Evolutionary conservation across 2,797 vertebrate genomes (phyloP), one percentile per base, ranked within the genome.

Genomic region (Scarus forsteni): DNA sequence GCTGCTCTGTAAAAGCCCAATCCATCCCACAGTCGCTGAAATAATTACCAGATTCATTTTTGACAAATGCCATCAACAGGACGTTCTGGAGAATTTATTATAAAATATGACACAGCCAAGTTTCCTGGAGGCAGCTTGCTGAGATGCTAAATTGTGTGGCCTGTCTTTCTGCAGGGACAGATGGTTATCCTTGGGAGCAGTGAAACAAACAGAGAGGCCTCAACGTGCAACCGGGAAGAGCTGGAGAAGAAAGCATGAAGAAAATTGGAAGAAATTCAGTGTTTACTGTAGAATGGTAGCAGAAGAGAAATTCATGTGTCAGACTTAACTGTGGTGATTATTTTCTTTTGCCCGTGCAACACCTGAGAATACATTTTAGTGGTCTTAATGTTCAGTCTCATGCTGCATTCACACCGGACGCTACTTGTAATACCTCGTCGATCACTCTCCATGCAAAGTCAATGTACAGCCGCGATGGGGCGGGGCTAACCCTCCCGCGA

Each of bases 11-110:
- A 78, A 69, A 58, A 74, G 50, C 61, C 57, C 59, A 76, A 57
- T 73, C 40, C 60, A 75, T 73, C 59, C 68, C 16, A 48, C 75
- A 73, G 80, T 71, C 70, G 64, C 66, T 75, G 52, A 70, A 70
- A 85, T 80, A 81, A 82, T 86, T 77, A 81, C 70, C 57, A 72
- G 57, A 68, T 81, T 80, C 59, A 66, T 85, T 60, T 69, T 42
- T 45, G 19, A 63, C 46, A 45, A 79, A 73, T 13, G 45, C 50
- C 66, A 64, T 83, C 78, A 63, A 73, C 45, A 75, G 74, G 34
- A 46, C 49, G 73, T 75, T 66, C 58, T 58, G 53, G n/a, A 16
- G 44, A 66, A 70, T 45, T 42, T 57, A 60, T 78, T 80, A 56
- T 64, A 59, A 85, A 45, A 60, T 43, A 57, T 79, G 54, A 74